A percentile compares a stretch with the other conserved stretches of the same genome.
Conservation (phyloP, 2,113 vertebrate species). For the Mungos mungo region DNA sequence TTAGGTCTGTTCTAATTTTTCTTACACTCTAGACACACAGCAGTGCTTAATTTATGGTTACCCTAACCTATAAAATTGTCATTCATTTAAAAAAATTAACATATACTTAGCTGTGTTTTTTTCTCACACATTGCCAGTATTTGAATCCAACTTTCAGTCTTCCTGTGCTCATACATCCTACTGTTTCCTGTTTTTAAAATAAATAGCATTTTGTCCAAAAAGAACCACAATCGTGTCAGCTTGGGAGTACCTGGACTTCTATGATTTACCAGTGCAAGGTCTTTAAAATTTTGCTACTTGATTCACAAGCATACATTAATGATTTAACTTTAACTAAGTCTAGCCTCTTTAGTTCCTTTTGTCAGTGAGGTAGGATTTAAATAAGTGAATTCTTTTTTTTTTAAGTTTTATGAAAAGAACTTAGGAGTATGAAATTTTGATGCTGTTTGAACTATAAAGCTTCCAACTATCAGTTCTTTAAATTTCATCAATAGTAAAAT, state of each 20-base stretch:
- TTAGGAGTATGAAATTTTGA: neutral
- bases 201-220: neutral
- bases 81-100: neutral
- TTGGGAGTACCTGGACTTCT: neutral
- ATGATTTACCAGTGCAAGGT: neutral
- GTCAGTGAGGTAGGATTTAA: conserved; percentile 21
- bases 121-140: neutral
- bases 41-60: neutral
- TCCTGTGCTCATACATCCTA: neutral
- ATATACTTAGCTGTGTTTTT: neutral
- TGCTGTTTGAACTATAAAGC: neutral
- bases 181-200: conserved; percentile 40
- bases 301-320: neutral
- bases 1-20: neutral
- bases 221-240: neutral
- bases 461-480: neutral
- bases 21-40: neutral
- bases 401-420: conserved; percentile 5
- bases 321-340: neutral
- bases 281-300: neutral
- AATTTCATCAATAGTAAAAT: neutral
- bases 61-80: neutral
- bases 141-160: conserved; percentile 44
- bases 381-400: neutral
- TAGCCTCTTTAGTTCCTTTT: neutral